Base-by-base conservation (phyloP, 2,113 vertebrate genomes). In the Pungitius pungitius region DNA sequence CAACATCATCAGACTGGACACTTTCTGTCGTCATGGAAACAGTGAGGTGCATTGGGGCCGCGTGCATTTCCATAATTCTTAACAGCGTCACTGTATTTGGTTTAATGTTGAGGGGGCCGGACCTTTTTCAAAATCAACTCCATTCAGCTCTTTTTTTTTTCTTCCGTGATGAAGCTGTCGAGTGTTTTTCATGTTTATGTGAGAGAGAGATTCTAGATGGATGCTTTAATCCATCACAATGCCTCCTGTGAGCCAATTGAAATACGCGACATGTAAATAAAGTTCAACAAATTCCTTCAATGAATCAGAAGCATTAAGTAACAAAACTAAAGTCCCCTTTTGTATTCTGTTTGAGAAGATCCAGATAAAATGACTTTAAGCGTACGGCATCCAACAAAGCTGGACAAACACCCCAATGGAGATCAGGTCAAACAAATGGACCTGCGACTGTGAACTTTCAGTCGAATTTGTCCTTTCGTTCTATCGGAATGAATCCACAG, bases 21-120 rank as follows among this genome's bases (percentile, higher is more conserved):
- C 39, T 57, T 68, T 79, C 62, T 71, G 69, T 80, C 37, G 54
- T 69, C 77, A 83, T 77, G 30, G 70, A 72, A 75, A 80, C 77
- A 58, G 10, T 3, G 20, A 45, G 8, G 33, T 9, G 17, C n/a
- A 37, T 12, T 12, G 4, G n/a, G 4, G 40, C 64, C 45, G 45
- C 42, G 61, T 75, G 43, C 0, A 73, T 75, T 69, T 73, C 33
- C 54, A 49, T 51, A 22, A 74, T 79, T 61, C 61, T 8, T 6
- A 17, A 35, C 24, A 71, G 17, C 3, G 0, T 60, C 55, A 80
- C 63, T 63, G 30, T 37, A n/a, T 79, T 71, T 56, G 37, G 18
- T 33, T 0, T 73, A 63, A 55, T 68, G 37, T 64, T 75, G 6
- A 60, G 52, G 8, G 33, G 61, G 40, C 0, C 30, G 3, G 4